phyloP scores from a whole-genome alignment of 2,113 vertebrate genomes.

The Hyperoodon ampullatus region DNA sequence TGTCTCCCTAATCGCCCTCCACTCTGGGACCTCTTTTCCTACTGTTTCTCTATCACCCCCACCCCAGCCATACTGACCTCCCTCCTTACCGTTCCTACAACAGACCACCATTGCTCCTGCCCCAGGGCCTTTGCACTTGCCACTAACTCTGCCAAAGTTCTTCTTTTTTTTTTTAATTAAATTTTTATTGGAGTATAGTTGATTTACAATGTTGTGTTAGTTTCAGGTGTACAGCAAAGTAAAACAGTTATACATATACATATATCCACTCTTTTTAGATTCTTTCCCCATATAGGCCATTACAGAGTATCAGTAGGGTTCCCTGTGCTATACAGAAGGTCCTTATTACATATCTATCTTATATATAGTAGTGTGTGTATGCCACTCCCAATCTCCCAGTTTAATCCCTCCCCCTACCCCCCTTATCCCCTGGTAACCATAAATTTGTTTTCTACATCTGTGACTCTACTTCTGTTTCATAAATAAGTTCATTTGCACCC shows the following conservation, averaged over 20 bases:
- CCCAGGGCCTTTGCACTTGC: neutral
- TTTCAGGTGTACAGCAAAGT: neutral
- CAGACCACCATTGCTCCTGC: neutral
- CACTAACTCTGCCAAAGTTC: neutral
- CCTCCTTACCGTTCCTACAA: neutral
- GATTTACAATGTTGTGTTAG: neutral
- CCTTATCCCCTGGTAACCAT: no score
- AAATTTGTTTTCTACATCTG: no score
- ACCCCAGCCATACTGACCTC: neutral
- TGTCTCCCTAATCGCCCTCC: neutral
- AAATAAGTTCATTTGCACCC: no score
- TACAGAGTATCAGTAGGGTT: no score
- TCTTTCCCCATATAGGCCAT: neutral
- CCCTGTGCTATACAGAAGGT: no score
- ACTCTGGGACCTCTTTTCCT: neutral
- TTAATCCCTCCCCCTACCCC: no score
- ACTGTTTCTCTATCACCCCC: neutral
- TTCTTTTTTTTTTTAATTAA: neutral
- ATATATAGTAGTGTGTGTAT: no score
- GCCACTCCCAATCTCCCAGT: no score
- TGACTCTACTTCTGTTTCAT: no score
- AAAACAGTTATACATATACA: neutral
- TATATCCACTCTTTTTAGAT: neutral
- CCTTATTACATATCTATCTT: no score
- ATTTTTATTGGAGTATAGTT: neutral